Base-by-base conservation (phyloP, 2,888 invertebrate species). In the Neocrepidodera transversa region DNA sequence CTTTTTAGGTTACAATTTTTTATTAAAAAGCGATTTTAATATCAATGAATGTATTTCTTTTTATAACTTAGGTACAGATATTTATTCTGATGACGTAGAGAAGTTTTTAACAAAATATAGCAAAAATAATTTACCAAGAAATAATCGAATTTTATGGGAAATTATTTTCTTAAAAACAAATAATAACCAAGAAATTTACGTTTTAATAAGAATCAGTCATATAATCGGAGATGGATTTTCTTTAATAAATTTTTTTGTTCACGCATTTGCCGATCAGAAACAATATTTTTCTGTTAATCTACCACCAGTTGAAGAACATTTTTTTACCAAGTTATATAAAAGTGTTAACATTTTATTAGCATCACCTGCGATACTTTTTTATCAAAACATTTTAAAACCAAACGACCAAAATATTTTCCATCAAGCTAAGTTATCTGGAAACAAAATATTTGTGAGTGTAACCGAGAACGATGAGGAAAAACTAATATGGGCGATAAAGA, bases 1-100 rank as follows among this genome's bases (percentile, higher is more conserved):
- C 8, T 43, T 43, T 43, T 20, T 43, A 11, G 43, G 43, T 7
- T 43, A 43, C n/a, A 43, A 43, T n/a, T 43, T 43, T 23, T 23
- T 43, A 7, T 7, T 43, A 2, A 43, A 11, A 13, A 23, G 7
- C n/a, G 20, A 43, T 20, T 43, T 43, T 23, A 2, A n/a, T 5
- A 13, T 13, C 1, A 16, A 43, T 23, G 43, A 43, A 4, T 43
- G 18, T 13, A 3, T 43, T 23, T 23, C 23, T 11, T 10, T 23
- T 20, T 20, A 11, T 7, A 11, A 43, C 13, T 11, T 23, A 3
- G 7, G 11, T 18, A 16, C 5, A 40, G 8, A 28, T 2, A 2
- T 10, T 2, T 2, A 5, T 35, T 35, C 14, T 35, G 7, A 35
- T 13, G 23, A 20, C n/a, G 20, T 43, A 13, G 7, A 43, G 13